Conservation (phyloP, 2,888 invertebrate species). For the Pediacus dermestoides region DNA sequence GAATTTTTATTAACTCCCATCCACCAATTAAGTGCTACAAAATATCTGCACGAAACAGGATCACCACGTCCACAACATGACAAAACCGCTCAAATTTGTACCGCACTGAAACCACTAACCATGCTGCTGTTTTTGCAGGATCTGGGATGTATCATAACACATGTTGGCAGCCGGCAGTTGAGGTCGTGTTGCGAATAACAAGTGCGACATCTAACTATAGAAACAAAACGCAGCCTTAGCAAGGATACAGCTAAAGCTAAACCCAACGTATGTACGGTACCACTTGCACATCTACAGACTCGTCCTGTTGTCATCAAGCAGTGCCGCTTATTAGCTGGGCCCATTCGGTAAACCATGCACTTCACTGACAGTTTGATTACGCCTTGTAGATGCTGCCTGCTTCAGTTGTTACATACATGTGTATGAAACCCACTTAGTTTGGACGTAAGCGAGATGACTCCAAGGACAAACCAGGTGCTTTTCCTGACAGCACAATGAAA, state of each 20-base stretch:
- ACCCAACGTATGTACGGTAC: conserved; percentile 3
- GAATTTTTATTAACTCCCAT: no score
- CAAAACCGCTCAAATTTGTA: no score
- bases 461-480: no score
- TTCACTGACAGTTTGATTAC: conserved; percentile 38
- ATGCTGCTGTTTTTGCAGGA: conserved; percentile 30
- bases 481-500: no score
- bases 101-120: background rate
- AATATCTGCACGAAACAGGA: no score
- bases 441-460: no score
- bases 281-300: no score
- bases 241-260: no score
- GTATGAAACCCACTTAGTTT: conserved; percentile 34
- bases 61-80: no score
- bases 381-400: conserved; percentile 14
- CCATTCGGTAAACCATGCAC: conserved; percentile 32
- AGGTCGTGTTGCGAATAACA: conserved; percentile 35
- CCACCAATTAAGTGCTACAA: no score
- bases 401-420: conserved; percentile 30
- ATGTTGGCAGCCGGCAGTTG: conserved; percentile 32
- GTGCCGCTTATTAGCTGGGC: conserved; percentile 37
- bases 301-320: conserved; percentile 17
- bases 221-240: conserved; percentile 4
- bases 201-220: conserved; percentile 30
- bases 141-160: conserved; percentile 35